Evolutionary conservation across 2,888 invertebrate genomes (phyloP).

Genomic region (Perdita meconis): DNA sequence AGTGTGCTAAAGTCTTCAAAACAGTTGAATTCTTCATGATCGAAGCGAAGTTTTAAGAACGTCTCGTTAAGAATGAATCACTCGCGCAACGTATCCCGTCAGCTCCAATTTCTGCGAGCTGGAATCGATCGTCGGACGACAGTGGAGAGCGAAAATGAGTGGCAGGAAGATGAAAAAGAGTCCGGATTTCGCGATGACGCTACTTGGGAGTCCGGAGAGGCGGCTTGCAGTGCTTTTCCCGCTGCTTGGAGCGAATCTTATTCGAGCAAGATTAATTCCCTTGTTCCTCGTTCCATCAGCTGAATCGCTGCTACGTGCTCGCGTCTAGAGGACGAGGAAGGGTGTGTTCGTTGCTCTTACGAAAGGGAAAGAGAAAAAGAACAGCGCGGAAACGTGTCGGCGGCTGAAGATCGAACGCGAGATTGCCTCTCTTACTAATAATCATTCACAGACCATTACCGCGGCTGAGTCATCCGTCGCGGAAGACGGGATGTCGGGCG

Average conservation of each 20-base stretch:
- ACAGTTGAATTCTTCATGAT: too few relatives aligned
- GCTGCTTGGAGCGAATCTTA: slow-evolving; percentile 48
- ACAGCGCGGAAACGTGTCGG: not conserved
- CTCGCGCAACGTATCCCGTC: too few relatives aligned
- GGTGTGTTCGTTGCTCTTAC: not conserved
- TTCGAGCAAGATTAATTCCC: slow-evolving; percentile 64
- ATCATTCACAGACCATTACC: slow-evolving; percentile 77
- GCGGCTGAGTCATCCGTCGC: slow-evolving; percentile 69
- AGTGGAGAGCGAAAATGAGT: slow-evolving; percentile 19
- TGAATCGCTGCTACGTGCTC: slow-evolving; percentile 56
- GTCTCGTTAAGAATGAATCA: too few relatives aligned
- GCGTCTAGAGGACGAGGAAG: slow-evolving; percentile 3
- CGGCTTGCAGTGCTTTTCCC: slow-evolving; percentile 34
- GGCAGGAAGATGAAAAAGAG: not conserved
- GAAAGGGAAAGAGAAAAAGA: slow-evolving; percentile 33
- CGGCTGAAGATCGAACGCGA: slow-evolving; percentile 24
- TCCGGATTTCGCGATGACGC: slow-evolving; percentile 16
- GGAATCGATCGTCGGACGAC: slow-evolving; percentile 5
- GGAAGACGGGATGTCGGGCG: slow-evolving; percentile 45
- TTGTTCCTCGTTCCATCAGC: slow-evolving; percentile 34
- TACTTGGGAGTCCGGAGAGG: slow-evolving; percentile 39
- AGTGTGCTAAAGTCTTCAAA: too few relatives aligned
- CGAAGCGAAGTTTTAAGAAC: too few relatives aligned
- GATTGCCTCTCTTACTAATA: slow-evolving; percentile 64
- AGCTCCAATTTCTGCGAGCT: slow-evolving; percentile 19